Base-by-base conservation (phyloP, 2,888 invertebrate genomes). In the Capitulum mitella region DNA sequence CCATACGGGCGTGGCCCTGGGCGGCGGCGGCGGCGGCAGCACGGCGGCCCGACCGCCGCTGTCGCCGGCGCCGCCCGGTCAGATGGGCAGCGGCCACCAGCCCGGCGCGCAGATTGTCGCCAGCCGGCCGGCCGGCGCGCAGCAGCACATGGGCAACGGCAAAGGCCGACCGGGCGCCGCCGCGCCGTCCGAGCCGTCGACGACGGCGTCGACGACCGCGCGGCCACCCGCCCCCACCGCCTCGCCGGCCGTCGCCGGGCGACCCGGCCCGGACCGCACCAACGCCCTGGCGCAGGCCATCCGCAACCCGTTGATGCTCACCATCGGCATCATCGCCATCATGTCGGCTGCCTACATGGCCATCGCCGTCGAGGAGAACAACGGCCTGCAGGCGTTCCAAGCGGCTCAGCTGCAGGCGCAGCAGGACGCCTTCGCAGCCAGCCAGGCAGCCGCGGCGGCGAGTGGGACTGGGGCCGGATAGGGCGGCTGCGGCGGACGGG, bases 341-440 rank as follows among this genome's bases (percentile, higher is more conserved):
- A 54, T 54, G 54, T 54, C 54, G 54, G 54, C 54, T 3, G 54
- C 54, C 54, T 54, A 54, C n/a, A 16, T 54, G n/a, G 54, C 54
- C n/a, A 54, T 54, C 54, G 54, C 54, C n/a, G n/a, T 54, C 22
- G n/a, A 54, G 54, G 54, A 54, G 54, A 54, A 54, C 54, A 54
- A 54, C 54, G 22, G 54, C n/a, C 54, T 54, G n/a, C 54, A 54
- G 54, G 54, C 54, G 54, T 54, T 54, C 54, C 54, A 54, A n/a
- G 54, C n/a, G 54, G 54, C 54, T 26, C 54, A 54, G 54, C 54
- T 54, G n/a, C 54, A 54, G 54, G 54, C 54, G 54, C 54, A 54
- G 54, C 54, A 54, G 54, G 54, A 54, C 54, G 54, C 16, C 6
- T 54, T 54, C 54, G 54, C 54, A 3, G 54, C 54, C 54, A 54